These are phyloP conservation scores for Catalaphyllia jardinei DNA, from an alignment of 64 coral and sea anemone species.

Conservation along the genomic window DNA sequence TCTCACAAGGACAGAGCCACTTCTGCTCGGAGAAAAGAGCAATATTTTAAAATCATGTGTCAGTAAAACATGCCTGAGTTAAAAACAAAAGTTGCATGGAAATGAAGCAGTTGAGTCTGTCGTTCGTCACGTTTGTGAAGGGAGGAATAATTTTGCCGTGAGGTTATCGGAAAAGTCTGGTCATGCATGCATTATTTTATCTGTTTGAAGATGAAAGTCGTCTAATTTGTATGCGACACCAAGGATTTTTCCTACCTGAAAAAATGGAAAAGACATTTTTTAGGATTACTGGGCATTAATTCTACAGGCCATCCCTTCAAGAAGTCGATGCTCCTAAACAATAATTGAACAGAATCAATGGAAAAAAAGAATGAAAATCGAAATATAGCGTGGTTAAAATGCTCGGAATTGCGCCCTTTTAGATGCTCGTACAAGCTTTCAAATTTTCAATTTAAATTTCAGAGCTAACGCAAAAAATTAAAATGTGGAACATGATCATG, in stretches of 20 bases:
- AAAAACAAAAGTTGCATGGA: neutral
- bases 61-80: neutral
- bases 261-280: conserved; percentile 95
- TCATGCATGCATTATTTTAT: neutral
- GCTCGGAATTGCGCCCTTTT: no score
- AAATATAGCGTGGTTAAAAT: no score
- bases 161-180: no score
- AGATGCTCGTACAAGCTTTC: no score
- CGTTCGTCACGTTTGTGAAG: no score
- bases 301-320: conserved; percentile 89
- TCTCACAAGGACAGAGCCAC: conserved; percentile 90
- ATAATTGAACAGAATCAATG: no score
- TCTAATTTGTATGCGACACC: neutral
- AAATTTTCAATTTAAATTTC: no score
- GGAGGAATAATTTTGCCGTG: no score
- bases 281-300: conserved; percentile 82
- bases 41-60: neutral
- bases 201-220: neutral
- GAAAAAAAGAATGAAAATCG: no score
- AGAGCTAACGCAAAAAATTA: no score
- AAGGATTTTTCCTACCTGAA: conserved; percentile 68
- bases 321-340: conserved; percentile 83
- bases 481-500: no score
- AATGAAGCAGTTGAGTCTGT: neutral
- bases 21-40: conserved; percentile 41